Evolutionary conservation across 2,113 vertebrate species (phyloP).

Genomic region (Trachemys scripta): DNA sequence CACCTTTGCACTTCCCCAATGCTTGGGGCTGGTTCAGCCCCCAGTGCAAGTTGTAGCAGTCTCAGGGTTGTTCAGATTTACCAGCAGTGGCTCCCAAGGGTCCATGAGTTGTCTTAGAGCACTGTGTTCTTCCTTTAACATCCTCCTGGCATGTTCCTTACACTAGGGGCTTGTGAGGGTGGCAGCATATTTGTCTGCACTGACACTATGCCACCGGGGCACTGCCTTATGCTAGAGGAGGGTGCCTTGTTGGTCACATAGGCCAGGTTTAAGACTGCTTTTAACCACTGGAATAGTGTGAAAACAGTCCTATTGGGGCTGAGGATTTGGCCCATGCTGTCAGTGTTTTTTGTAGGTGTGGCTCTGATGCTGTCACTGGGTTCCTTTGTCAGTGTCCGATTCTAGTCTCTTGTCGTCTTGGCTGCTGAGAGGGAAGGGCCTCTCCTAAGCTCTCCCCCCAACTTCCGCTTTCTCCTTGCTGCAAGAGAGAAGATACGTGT

Average conservation of each 20-base stretch:
- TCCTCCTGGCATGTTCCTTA: neutral
- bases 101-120: neutral
- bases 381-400: neutral
- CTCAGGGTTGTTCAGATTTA: neutral
- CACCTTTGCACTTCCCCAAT: neutral
- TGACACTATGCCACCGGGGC: neutral
- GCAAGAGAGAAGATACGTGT: neutral
- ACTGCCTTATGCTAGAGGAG: neutral
- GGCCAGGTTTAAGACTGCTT: neutral
- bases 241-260: neutral
- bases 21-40: neutral
- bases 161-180: neutral
- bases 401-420: accelerated
- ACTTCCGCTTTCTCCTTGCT: too few species aligned
- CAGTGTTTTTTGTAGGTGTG: neutral
- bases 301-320: neutral
- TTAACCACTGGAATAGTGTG: neutral
- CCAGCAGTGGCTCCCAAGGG: neutral
- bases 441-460: neutral
- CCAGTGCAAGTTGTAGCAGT: accelerated
- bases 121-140: neutral
- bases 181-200: neutral
- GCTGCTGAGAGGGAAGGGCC: neutral
- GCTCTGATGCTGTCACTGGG: neutral
- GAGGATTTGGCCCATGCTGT: neutral